These are phyloP conservation scores for Acanthosoma haemorrhoidale DNA, from an alignment of 2,888 invertebrate species.

Conservation along the genomic window DNA sequence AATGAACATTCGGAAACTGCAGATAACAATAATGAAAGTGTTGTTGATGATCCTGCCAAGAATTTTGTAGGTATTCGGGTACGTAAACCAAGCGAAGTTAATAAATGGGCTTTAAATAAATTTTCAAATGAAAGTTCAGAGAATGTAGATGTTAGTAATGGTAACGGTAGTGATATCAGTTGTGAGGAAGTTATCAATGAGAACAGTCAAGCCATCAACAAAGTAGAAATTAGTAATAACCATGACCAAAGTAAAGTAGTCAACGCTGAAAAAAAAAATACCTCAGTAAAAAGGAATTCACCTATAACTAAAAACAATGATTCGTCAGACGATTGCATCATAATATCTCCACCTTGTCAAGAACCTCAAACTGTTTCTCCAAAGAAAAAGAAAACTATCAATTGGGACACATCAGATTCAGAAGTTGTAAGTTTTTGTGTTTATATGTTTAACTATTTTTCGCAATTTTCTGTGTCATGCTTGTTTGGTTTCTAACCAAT, in stretches of 20 bases:
- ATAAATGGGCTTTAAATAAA: neutral
- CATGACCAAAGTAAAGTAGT: neutral
- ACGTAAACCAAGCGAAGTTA: slow-evolving; percentile 8
- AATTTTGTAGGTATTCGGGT: neutral
- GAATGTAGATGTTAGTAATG: neutral
- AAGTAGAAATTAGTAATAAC: neutral
- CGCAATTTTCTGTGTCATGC: no score
- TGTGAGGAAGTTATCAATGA: neutral
- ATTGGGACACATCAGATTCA: slow-evolving; percentile 8
- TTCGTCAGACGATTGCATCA: neutral
- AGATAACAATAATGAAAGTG: neutral
- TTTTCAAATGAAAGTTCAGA: neutral
- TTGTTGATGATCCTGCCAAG: neutral
- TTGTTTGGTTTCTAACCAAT: neutral
- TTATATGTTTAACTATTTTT: no score
- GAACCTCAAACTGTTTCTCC: neutral
- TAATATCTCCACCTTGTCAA: neutral
- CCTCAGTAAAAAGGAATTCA: neutral
- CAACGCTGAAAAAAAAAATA: neutral
- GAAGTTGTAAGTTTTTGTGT: neutral
- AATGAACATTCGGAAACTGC: neutral
- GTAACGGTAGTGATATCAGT: neutral
- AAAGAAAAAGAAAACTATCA: slow-evolving; percentile 2
- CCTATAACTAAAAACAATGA: neutral
- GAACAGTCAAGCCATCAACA: neutral